Percentiles rank a stretch among this genome's conserved stretches.
phyloP scores from a whole-genome alignment of 2,113 vertebrate genomes.

The Numida meleagris region DNA sequence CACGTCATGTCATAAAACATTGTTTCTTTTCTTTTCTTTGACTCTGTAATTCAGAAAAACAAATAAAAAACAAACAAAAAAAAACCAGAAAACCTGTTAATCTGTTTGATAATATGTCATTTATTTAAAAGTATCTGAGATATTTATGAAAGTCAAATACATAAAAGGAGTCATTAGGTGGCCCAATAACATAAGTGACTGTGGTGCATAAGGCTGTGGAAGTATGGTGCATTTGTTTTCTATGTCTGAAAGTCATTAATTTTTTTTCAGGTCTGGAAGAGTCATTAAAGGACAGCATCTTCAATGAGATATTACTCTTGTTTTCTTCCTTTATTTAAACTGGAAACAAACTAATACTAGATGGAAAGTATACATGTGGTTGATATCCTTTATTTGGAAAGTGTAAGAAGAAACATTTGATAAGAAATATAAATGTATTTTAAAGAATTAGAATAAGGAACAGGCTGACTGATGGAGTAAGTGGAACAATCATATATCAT shows the following conservation, averaged over 20 bases:
- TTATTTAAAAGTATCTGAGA: background rate
- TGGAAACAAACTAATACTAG: background rate
- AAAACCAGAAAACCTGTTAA: background rate
- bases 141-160: background rate
- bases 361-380: background rate
- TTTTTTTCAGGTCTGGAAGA: background rate
- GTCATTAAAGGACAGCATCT: background rate
- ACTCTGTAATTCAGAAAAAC: background rate
- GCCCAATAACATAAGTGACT: background rate
- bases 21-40: background rate
- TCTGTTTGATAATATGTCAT: background rate
- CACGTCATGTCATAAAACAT: background rate
- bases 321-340: background rate
- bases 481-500: background rate
- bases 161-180: background rate
- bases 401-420: background rate
- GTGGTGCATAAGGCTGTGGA: background rate
- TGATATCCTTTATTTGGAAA: background rate
- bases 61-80: background rate
- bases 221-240: background rate
- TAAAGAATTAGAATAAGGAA: background rate
- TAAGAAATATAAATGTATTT: background rate
- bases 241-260: rapidly evolving
- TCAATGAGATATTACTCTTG: background rate
- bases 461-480: background rate